Percentiles rank a stretch among this genome's conserved stretches.
These are phyloP conservation scores for Paramormyrops hopkinsi DNA, from an alignment of 2,797 vertebrate species.

Conservation along the genomic window DNA sequence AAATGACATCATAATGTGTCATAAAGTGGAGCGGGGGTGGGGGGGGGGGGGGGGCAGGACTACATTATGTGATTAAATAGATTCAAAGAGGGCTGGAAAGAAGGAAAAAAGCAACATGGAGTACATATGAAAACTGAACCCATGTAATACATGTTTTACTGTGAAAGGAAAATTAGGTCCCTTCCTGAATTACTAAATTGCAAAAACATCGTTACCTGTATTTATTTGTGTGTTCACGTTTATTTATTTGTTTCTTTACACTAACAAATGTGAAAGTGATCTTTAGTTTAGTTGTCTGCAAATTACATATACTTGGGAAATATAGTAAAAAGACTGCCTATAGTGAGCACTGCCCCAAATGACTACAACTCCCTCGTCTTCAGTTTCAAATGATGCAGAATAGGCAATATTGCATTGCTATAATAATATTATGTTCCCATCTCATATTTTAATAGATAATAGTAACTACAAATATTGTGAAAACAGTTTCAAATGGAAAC, in stretches of 20 bases:
- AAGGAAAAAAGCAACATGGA: neutral
- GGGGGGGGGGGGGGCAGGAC: neutral
- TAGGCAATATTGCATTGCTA: neutral
- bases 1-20: conserved; percentile 27
- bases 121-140: neutral
- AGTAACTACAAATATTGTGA: neutral
- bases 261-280: neutral
- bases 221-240: conserved; percentile 11
- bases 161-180: conserved; percentile 3
- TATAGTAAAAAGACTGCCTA: neutral
- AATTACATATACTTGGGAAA: neutral
- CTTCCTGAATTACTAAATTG: neutral
- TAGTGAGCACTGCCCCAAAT: neutral
- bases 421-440: neutral
- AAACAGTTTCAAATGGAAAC: neutral
- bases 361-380: neutral
- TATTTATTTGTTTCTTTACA: conserved; percentile 16
- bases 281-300: neutral
- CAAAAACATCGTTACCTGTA: neutral
- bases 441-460: neutral
- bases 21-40: neutral
- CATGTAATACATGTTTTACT: conserved; percentile 7
- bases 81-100: neutral
- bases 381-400: conserved; percentile 3
- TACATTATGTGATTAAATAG: neutral